A percentile compares a stretch with the other conserved stretches of the same genome.
These are phyloP conservation scores for Tiliacea citrago DNA, from an alignment of 2,888 invertebrate genomes.

Conservation along the genomic window DNA sequence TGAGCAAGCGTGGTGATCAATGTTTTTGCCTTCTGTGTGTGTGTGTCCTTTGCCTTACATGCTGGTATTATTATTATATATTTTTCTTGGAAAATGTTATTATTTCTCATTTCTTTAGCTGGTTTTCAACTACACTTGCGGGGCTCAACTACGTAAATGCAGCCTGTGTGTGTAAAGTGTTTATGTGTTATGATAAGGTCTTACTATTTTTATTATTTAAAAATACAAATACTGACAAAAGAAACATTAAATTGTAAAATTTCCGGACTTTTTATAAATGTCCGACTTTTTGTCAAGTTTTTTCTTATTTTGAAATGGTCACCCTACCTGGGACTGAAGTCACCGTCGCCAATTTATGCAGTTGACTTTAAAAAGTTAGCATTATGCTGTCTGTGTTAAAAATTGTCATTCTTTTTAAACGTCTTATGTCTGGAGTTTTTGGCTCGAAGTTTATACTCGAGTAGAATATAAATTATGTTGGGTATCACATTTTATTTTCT, in stretches of 20 bases:
- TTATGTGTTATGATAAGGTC: neutral
- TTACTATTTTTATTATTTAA: too few relatives aligned
- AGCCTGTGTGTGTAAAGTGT: neutral
- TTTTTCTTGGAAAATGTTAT: neutral
- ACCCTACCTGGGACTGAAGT: conserved; percentile 20
- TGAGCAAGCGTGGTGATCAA: neutral
- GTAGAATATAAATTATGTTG: conserved; percentile 23
- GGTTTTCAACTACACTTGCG: neutral
- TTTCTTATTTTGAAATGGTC: neutral
- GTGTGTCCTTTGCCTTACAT: too few relatives aligned
- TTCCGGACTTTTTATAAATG: neutral
- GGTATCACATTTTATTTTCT: conserved; percentile 21
- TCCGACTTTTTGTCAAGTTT: neutral
- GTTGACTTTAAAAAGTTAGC: conserved; percentile 44
- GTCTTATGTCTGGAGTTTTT: conserved; percentile 34
- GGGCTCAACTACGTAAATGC: neutral
- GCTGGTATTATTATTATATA: neutral
- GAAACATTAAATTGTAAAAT: neutral
- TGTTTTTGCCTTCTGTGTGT: too few relatives aligned
- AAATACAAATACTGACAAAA: neutral
- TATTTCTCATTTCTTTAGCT: neutral
- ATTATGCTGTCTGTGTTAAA: conserved; percentile 33
- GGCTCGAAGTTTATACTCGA: conserved; percentile 20
- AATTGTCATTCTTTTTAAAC: conserved; percentile 47
- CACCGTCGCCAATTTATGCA: conserved; percentile 36